Evolutionary conservation across 2,888 invertebrate genomes (phyloP).

Genomic region (Emmelina monodactyla): DNA sequence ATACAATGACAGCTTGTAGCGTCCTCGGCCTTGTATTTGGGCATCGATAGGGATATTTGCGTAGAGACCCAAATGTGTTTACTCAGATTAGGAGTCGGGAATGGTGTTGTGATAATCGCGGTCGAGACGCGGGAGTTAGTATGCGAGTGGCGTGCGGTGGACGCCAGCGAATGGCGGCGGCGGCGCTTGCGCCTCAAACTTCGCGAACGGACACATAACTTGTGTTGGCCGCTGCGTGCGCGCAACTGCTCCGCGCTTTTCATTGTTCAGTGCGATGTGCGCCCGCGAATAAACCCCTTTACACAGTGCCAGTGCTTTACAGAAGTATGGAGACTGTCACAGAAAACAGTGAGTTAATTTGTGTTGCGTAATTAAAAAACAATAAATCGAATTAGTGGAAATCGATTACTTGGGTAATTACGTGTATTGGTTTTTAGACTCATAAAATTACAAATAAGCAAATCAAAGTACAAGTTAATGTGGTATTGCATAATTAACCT

Average conservation of each 20-base stretch:
- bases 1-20: slow-evolving; percentile 38
- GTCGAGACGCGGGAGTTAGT: slow-evolving; percentile 49
- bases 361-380: no score
- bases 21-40: slow-evolving; percentile 41
- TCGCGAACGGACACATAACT: background rate
- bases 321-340: slow-evolving; percentile 1
- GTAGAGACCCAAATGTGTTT: slow-evolving; percentile 39
- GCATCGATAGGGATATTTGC: slow-evolving; percentile 49
- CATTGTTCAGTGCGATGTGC: slow-evolving; percentile 49
- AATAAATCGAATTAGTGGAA: no score
- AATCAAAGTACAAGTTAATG: no score
- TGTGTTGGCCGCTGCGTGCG: slow-evolving; percentile 23
- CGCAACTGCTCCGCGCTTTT: slow-evolving; percentile 35
- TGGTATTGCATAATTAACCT: no score
- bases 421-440: no score
- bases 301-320: no score
- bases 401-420: no score
- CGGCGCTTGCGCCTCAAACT: slow-evolving; percentile 35
- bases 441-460: no score
- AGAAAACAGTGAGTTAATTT: slow-evolving; percentile 26
- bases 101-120: slow-evolving; percentile 45
- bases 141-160: slow-evolving; percentile 60
- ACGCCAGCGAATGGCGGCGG: slow-evolving; percentile 45
- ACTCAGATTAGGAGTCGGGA: slow-evolving; percentile 42
- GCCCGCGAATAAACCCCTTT: no score